Evolutionary conservation across 2,888 invertebrate genomes (phyloP), one percentile per base, ranked within the genome.

Genomic region (Pyrrhopygopsis socrates): DNA sequence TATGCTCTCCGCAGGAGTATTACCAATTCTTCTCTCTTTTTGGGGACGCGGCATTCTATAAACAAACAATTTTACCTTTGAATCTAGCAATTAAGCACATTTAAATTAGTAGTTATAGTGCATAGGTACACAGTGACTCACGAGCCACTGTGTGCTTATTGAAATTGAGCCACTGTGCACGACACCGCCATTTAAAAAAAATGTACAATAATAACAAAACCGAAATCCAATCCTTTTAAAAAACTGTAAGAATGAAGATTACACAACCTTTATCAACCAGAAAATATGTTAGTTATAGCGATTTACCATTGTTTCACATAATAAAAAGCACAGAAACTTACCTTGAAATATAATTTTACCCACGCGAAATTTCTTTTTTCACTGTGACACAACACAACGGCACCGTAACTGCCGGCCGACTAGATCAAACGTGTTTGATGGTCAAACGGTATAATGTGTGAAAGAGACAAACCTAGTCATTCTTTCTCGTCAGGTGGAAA

Each of bases 111-210:
- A 76, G 70, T 78, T 54, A 82, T 70, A 76, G 67, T 82, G 76
- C 45, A 73, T 65, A 80, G 68, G 76, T 82, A 76, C 58, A 81
- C 34, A 81, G 65, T 76, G 67, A 29, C 67, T 67, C 67, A 67
- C 73, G 84, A 85, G 81, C 71, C 84, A 85, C 84, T 85, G 81
- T 85, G 38, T 38, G 81, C 85, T 30, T 67, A n/a, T 67, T 29
- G 27, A 67, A 81, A 67, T 76, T 81, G 84, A 85, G 81, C 73
- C 84, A 85, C 84, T 85, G 81, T 85, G 22, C n/a, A 85, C 85
- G 27, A 65, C 71, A 77, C 24, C 85, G 85, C 85, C 81, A 85
- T 81, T 85, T 81, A 81, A 77, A 70, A 79, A 65, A 78, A 67
- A 74, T 74, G 45, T 45, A 45, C 45, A 45, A 27, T 79, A 41